Base-by-base conservation (phyloP, 2,113 vertebrate species). In the Pseudorhombus dupliciocellatus region DNA sequence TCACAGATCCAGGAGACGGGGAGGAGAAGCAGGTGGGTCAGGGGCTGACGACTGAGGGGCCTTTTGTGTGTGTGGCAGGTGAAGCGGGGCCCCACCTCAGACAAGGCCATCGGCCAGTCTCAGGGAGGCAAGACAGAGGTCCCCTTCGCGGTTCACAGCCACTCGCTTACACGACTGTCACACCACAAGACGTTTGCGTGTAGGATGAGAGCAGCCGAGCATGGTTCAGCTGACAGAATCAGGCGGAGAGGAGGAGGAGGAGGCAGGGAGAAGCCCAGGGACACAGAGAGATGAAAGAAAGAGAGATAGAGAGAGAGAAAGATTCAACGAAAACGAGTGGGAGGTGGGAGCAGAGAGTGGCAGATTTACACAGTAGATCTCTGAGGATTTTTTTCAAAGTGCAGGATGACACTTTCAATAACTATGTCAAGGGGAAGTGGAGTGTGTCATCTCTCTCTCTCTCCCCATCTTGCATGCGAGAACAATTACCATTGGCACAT, bases 361-460 rank as follows among this genome's bases (percentile, higher is more conserved):
- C 40, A 44, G 40, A 69, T 75, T 72, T 40, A 4, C 40, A 70
- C 60, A 64, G 77, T 73, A 70, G 57, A 84, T 74, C 52, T 80
- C 37, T 0, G 64, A 44, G 69, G 71, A 69, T 70, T 40, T 12
- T 74, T 80, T 86, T 75, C 75, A 81, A 88, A 87, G 83, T 74
- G 73, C 62, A 10, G 22, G 60, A 72, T 86, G 84, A 90, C 87
- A 87, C 81, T 85, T 87, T 60, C 75, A 60, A 79, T 89, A 80
- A 75, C 65, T 24, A 24, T 69, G 68, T 73, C 1, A 51, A 54
- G 65, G 73, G 10, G 84, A 85, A 91, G 85, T 91, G 88, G 83
- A 89, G 84, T 72, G 81, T 54, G 81, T 54, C 66, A 73, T 46
- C 16, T 18, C 42, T 46, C 71, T 75, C 75, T 76, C 76, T 88